A percentile compares a stretch with the other conserved stretches of the same genome.
Evolutionary conservation across 2,797 vertebrate species (phyloP).

Genomic region (Acridotheres tristis): DNA sequence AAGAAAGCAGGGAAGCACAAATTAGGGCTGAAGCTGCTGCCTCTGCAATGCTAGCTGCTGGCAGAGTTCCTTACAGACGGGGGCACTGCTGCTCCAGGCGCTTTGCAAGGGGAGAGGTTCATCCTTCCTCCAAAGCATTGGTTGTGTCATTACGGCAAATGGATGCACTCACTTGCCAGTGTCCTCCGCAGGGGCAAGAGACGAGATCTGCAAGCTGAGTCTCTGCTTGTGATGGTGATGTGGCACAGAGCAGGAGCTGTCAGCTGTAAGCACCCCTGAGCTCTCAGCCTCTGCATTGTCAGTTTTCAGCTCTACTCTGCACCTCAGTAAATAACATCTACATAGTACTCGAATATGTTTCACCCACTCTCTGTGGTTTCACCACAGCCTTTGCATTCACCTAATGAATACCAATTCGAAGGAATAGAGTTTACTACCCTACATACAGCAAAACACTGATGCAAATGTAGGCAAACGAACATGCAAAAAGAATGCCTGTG

Average conservation of each 20-base stretch:
- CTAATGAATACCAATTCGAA: not conserved
- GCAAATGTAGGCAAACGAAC: not conserved
- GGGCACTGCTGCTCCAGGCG: not conserved
- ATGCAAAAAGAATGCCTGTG: accelerated
- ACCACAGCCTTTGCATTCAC: not conserved
- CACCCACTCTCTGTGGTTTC: not conserved
- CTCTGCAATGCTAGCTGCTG: not conserved
- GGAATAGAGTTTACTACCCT: not conserved
- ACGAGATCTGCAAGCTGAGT: not conserved
- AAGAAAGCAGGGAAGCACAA: not conserved
- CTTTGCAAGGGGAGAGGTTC: not conserved
- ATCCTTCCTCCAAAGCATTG: not conserved
- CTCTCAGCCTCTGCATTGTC: not conserved
- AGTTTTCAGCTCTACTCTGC: not conserved
- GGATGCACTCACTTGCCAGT: not conserved
- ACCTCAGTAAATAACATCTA: not conserved
- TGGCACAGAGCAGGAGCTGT: not conserved
- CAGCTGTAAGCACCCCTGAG: not conserved
- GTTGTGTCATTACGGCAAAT: not conserved
- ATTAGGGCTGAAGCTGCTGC: not conserved
- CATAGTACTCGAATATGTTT: not conserved
- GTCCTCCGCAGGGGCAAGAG: not conserved
- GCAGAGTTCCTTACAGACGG: not conserved
- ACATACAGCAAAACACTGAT: accelerated
- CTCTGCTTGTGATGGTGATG: not conserved